Percentiles rank a stretch among this genome's conserved stretches.
phyloP scores from a whole-genome alignment of 2,888 invertebrate genomes.

The Amiota communis region DNA sequence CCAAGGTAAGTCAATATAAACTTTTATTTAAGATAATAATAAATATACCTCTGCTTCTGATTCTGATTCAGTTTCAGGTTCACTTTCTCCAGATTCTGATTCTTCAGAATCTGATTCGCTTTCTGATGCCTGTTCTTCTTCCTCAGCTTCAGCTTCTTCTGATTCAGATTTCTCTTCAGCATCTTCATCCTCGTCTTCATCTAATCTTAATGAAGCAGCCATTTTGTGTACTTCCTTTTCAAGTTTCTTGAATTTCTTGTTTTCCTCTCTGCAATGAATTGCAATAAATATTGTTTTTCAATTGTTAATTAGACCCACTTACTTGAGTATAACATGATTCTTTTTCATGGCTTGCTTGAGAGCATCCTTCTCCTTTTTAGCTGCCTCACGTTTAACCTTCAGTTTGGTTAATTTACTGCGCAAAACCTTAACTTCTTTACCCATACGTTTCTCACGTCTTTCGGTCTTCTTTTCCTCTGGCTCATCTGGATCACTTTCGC shows the following conservation, averaged over 20 bases:
- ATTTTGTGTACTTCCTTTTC: conserved; percentile 93
- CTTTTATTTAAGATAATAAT: too few species aligned
- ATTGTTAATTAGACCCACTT: conserved; percentile 37
- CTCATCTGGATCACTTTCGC: conserved; percentile 79
- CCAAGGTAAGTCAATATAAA: conserved; percentile 42
- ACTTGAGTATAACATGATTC: conserved; percentile 84
- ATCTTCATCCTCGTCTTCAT: conserved; percentile 80
- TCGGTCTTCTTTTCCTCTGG: conserved; percentile 78
- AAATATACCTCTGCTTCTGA: conserved; percentile 63
- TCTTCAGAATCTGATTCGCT: conserved; percentile 79
- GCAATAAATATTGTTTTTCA: background rate
- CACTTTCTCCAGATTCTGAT: conserved; percentile 75
- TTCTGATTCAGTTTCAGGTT: conserved; percentile 67
- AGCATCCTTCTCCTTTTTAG: conserved; percentile 85
- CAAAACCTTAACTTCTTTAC: conserved; percentile 71
- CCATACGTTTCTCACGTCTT: conserved; percentile 81
- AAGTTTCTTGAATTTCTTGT: conserved; percentile 85
- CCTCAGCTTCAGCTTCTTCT: conserved; percentile 66
- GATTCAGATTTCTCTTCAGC: conserved; percentile 71
- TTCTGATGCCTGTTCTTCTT: conserved; percentile 78
- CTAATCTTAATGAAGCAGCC: conserved; percentile 89
- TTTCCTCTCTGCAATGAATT: conserved; percentile 79
- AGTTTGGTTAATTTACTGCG: conserved; percentile 74
- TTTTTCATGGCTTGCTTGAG: conserved; percentile 87
- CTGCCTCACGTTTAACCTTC: conserved; percentile 80